These are phyloP conservation scores for Drosophila pseudotakahashii DNA, from an alignment of 2,888 invertebrate genomes.

Conservation along the genomic window DNA sequence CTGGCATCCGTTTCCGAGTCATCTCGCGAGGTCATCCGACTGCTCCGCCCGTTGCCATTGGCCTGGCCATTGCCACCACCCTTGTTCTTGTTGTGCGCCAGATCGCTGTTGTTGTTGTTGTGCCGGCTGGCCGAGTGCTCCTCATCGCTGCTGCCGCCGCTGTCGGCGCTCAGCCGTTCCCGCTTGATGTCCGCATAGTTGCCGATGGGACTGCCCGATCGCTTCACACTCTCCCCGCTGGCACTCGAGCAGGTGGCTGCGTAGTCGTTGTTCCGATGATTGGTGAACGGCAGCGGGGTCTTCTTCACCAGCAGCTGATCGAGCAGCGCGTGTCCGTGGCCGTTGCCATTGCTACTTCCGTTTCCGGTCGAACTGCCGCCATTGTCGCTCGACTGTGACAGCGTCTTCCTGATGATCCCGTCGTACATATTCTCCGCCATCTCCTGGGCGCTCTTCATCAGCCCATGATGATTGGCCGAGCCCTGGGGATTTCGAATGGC, in stretches of 20 bases:
- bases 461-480: conserved; percentile 62
- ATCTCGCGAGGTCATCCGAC: conserved; percentile 77
- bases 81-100: conserved; percentile 59
- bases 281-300: conserved; percentile 82
- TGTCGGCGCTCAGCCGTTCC: conserved; percentile 84
- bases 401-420: conserved; percentile 92
- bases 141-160: conserved; percentile 68
- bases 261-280: conserved; percentile 78
- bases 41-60: conserved; percentile 53
- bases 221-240: conserved; percentile 66
- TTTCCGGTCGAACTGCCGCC: conserved; percentile 58
- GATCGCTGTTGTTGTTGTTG: conserved; percentile 60
- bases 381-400: conserved; percentile 84
- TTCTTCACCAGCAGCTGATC: conserved; percentile 88
- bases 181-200: conserved; percentile 86
- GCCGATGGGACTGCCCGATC: conserved; percentile 81
- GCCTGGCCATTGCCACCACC: conserved; percentile 49
- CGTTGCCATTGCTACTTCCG: conserved; percentile 27
- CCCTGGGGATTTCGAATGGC: conserved; percentile 58
- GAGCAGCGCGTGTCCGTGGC: conserved; percentile 85
- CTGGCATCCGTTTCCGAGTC: conserved; percentile 80
- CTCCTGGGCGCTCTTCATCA: conserved; percentile 86
- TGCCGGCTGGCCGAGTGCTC: conserved; percentile 58
- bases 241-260: conserved; percentile 53
- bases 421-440: conserved; percentile 89